phyloP scores from a whole-genome alignment of 2,113 vertebrate genomes.

The Ibidorhyncha struthersii region DNA sequence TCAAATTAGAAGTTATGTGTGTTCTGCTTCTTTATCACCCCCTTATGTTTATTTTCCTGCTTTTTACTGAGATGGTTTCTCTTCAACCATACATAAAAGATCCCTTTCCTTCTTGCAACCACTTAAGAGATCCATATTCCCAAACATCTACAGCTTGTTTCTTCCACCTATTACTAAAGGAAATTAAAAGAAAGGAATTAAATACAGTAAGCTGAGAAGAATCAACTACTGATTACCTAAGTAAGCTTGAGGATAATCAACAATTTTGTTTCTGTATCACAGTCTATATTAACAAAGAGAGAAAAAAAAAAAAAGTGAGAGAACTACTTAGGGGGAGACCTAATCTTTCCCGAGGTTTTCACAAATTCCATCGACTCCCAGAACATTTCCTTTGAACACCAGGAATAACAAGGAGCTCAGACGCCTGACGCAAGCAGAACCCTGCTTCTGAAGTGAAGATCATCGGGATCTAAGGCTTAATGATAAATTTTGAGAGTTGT shows the following conservation, averaged over 20 bases:
- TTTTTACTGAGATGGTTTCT: background rate
- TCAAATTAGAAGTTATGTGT: too few species aligned
- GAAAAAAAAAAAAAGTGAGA: too few species aligned
- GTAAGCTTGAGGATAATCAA: background rate
- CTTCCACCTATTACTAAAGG: background rate
- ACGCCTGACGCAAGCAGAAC: background rate
- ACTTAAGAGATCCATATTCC: background rate
- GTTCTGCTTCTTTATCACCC: background rate
- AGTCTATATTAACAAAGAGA: background rate
- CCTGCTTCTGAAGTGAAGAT: background rate
- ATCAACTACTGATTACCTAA: background rate
- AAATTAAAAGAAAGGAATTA: background rate
- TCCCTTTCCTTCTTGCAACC: background rate
- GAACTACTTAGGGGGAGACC: background rate
- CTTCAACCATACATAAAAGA: background rate
- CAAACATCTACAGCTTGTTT: background rate
- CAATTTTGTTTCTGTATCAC: background rate
- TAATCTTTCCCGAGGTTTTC: background rate
- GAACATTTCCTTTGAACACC: background rate
- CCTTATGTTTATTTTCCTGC: background rate
- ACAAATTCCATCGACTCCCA: background rate
- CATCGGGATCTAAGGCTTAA: background rate
- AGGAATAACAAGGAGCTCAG: background rate
- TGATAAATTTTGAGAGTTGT: too few species aligned
- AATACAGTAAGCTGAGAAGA: background rate